Evolutionary conservation across 2,888 invertebrate species (phyloP).

Genomic region (Leptopilina drosophilae): DNA sequence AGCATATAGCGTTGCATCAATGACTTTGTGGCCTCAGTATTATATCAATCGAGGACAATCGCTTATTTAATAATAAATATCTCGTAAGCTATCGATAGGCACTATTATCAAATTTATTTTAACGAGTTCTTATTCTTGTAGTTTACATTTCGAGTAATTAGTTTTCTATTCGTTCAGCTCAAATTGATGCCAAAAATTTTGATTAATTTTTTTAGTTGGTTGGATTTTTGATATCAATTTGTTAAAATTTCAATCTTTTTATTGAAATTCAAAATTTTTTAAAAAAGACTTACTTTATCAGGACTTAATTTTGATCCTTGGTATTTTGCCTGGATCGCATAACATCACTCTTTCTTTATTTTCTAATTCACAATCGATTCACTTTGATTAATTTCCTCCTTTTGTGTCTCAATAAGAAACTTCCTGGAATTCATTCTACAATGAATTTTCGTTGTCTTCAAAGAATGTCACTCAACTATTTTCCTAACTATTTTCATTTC

Average conservation of each 20-base stretch:
- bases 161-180: no score
- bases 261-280: constrained; percentile 21
- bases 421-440: background rate
- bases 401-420: background rate
- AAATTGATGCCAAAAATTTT: no score
- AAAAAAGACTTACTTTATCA: constrained; percentile 30
- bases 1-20: constrained; percentile 22
- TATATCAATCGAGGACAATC: constrained; percentile 18
- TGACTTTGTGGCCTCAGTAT: constrained; percentile 4
- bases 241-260: background rate
- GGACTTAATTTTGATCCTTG: constrained; percentile 32
- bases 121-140: no score
- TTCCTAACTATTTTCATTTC: background rate
- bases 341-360: constrained; percentile 20
- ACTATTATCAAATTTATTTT: no score
- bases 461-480: background rate
- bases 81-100: no score
- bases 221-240: no score
- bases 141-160: no score
- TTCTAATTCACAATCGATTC: background rate
- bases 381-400: constrained; percentile 4
- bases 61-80: constrained; percentile 8
- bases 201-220: no score
- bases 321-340: constrained; percentile 4
- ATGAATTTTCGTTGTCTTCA: background rate